These are phyloP conservation scores for Digitonthophagus gazella DNA, from an alignment of 2,888 invertebrate genomes.

Conservation along the genomic window DNA sequence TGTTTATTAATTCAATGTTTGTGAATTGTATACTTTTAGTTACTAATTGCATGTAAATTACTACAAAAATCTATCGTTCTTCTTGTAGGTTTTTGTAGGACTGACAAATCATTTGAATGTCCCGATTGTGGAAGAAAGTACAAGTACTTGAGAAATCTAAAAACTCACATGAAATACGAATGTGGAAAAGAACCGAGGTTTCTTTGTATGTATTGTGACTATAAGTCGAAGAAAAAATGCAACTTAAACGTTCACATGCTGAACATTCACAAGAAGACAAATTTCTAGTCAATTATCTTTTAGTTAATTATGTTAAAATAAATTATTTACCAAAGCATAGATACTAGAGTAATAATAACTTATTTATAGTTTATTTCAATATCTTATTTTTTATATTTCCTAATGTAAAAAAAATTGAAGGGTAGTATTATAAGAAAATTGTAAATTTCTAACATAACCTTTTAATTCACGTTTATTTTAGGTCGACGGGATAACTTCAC, in stretches of 20 bases:
- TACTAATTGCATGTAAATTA: no score
- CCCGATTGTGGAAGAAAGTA: constrained; percentile 31
- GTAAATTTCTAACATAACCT: not conserved
- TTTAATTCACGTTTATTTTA: not conserved
- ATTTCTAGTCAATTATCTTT: no score
- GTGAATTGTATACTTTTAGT: no score
- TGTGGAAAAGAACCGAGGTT: constrained; percentile 28
- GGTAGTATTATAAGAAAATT: not conserved
- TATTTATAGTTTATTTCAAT: no score
- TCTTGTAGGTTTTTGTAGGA: constrained; percentile 3
- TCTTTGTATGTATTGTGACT: constrained; percentile 23
- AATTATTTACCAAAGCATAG: no score
- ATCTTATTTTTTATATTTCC: no score
- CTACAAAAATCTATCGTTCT: no score
- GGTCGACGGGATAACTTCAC: constrained; percentile 60
- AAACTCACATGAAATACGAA: constrained; percentile 27
- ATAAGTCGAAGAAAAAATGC: constrained; percentile 24
- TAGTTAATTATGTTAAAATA: no score
- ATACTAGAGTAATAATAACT: no score
- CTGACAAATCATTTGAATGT: constrained; percentile 28
- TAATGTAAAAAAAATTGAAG: not conserved
- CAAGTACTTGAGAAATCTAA: constrained; percentile 34
- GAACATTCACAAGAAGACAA: constrained; percentile 26
- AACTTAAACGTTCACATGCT: constrained; percentile 22
- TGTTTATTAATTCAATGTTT: no score